Base-by-base conservation (phyloP, 2,113 vertebrate species). In the Phainopepla nitens region DNA sequence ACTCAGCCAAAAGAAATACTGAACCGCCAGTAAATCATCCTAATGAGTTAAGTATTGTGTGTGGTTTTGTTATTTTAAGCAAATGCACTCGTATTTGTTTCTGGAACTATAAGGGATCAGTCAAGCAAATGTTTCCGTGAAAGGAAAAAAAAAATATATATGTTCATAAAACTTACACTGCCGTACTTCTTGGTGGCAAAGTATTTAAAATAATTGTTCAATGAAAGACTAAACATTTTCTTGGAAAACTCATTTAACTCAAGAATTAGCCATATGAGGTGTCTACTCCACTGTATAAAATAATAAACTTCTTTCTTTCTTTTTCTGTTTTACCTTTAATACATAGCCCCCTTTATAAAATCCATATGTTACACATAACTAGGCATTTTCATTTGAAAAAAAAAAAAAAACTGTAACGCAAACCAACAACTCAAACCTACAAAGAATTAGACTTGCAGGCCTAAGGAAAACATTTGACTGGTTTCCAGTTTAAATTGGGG, bases 171-270 rank as follows among this genome's bases (percentile, higher is more conserved):
- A 65, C 81, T 89, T 84, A 84, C 8, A n/a, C 31, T 3, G 25
- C 33, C 45, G 73, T 49, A 66, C 47, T 87, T 71, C 61, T 92
- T 89, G 71, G 82, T 69, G 85, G 71, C 49, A 69, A 93, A 94
- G 71, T 76, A 78, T 96, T 95, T 96, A 91, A 92, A 96, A 82
- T 91, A 94, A 90, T 96, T 90, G 79, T 94, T 96, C 90, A 87
- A 19, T 51, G 66, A 72, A 96, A 97, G 88, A 92, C 92, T 96
- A 82, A 94, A 94, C 70, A 60, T 62, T 88, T 93, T 82, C 31
- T 66, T 78, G 93, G 75, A 77, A 93, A 91, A 70, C 62, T 64
- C 66, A 57, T 85, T 75, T 94, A 90, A 81, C 42, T 84, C 68
- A 94, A 93, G 75, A 47, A 56, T 49, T 53, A 87, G 44, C 82